phyloP scores from a whole-genome alignment of 2,888 invertebrate genomes.

The Sphaerolaimus hirsutus region DNA sequence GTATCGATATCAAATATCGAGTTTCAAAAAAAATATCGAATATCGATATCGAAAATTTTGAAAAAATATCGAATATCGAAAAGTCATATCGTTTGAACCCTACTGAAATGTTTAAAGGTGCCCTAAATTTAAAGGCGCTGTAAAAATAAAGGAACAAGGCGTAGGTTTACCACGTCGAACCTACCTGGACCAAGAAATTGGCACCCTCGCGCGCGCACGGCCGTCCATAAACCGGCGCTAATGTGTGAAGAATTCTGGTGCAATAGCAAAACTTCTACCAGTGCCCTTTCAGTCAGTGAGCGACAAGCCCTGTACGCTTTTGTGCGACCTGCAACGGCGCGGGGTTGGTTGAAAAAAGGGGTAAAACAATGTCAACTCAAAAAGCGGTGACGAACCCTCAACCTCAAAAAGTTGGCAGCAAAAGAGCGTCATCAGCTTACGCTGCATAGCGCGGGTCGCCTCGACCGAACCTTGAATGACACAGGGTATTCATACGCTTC shows the following conservation, averaged over 20 bases:
- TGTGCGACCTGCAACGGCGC: background rate
- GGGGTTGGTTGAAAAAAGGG: no score
- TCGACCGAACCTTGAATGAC: background rate
- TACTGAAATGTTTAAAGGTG: no score
- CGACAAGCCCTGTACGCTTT: slow-evolving; percentile 47
- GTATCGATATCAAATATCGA: no score
- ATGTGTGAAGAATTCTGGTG: slow-evolving; percentile 76
- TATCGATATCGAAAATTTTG: no score
- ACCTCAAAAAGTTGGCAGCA: slow-evolving; percentile 68
- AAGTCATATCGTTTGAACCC: no score
- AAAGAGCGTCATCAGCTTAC: slow-evolving; percentile 68
- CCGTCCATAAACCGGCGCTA: slow-evolving; percentile 80
- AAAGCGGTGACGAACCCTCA: background rate
- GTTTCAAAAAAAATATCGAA: no score
- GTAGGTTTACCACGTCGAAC: background rate
- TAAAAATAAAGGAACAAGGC: background rate
- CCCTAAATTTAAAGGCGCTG: no score
- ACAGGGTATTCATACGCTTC: no score
- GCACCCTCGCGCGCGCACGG: slow-evolving; percentile 79
- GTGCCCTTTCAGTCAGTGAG: slow-evolving; percentile 76
- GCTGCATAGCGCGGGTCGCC: slow-evolving; percentile 11
- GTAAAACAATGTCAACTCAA: no score
- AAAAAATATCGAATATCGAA: no score
- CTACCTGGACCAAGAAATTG: slow-evolving; percentile 76
- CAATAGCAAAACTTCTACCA: slow-evolving; percentile 70